Evolutionary conservation across 2,888 invertebrate species (phyloP).

Genomic region (Cataglyphis albicans): DNA sequence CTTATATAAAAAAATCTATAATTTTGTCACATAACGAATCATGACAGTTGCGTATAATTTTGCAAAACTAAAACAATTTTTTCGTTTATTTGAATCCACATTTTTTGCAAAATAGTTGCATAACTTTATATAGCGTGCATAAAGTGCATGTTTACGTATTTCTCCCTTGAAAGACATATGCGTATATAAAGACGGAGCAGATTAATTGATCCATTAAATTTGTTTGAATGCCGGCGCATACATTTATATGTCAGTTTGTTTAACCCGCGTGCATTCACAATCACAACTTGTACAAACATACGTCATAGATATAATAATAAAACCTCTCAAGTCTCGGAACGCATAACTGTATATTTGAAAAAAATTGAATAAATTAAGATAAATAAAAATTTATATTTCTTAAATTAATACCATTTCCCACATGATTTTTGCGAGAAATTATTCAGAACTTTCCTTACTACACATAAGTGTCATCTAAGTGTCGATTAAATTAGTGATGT

Average conservation of each 20-base stretch:
- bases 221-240: slow-evolving; percentile 10
- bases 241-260: slow-evolving; percentile 26
- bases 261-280: slow-evolving; percentile 2
- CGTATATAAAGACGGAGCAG: slow-evolving; percentile 1
- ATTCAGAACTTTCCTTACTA: no score
- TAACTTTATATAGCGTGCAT: not conserved
- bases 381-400: not conserved
- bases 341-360: not conserved
- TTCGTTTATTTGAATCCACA: not conserved
- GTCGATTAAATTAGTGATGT: no score
- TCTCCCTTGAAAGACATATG: not conserved
- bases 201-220: slow-evolving; percentile 51
- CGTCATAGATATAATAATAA: not conserved
- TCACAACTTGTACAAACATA: not conserved
- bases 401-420: no score
- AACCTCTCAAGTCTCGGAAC: not conserved
- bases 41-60: not conserved
- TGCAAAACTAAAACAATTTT: not conserved
- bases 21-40: not conserved
- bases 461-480: no score
- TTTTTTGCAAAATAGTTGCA: not conserved
- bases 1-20: not conserved
- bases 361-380: slow-evolving; percentile 3
- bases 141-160: not conserved
- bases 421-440: no score